Conservation (phyloP, 2,113 vertebrate species). For the Prunella fulvescens region DNA sequence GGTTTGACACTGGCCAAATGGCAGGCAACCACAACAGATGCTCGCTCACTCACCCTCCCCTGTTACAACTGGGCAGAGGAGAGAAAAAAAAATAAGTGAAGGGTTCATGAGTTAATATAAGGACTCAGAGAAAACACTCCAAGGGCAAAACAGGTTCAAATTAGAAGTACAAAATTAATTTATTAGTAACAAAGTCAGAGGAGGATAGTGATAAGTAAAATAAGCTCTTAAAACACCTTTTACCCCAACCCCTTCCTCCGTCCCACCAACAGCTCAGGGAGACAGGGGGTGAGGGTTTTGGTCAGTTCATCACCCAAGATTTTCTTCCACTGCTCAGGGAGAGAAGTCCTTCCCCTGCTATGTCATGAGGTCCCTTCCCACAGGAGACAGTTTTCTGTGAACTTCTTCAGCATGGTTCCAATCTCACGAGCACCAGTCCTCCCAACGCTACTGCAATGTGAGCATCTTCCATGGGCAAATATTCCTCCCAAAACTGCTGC, state of each 20-base stretch:
- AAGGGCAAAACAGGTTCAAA: not conserved
- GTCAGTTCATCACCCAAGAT: not conserved
- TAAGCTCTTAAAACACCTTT: not conserved
- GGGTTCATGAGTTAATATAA: not conserved
- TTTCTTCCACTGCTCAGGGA: not conserved
- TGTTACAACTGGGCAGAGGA: not conserved
- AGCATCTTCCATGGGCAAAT: not conserved
- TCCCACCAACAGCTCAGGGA: not conserved
- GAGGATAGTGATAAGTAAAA: not conserved
- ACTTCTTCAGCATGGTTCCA: not conserved
- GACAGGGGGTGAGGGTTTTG: too few relatives aligned
- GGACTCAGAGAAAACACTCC: not conserved
- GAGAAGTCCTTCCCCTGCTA: not conserved
- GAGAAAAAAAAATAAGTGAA: not conserved
- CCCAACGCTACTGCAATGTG: not conserved
- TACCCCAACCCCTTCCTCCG: not conserved
- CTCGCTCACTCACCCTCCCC: not conserved
- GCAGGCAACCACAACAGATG: not conserved
- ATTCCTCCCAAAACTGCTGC: not conserved
- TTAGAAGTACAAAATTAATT: not conserved
- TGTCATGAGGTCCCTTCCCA: fast-evolving
- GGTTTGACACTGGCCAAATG: not conserved
- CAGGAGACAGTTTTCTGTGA: not conserved
- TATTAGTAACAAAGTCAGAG: not conserved
- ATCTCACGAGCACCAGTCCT: not conserved